Conservation (phyloP, 1,140 invertebrate species). For the Battus philenor region DNA sequence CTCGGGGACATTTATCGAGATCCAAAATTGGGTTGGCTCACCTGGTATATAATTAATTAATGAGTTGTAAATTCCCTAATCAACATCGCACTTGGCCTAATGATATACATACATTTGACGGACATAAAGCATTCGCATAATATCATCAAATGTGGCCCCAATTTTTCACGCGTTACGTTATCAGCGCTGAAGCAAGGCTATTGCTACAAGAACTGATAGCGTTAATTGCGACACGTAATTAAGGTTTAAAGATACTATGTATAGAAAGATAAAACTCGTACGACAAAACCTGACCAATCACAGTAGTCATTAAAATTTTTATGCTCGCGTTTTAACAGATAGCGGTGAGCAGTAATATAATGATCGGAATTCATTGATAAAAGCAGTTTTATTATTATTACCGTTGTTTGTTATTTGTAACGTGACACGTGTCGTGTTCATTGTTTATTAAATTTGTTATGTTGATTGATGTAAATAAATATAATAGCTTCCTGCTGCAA, state of each 20-base stretch:
- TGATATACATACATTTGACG: neutral
- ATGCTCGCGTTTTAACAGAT: too few relatives aligned
- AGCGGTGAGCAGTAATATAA: too few relatives aligned
- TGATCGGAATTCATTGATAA: constrained; percentile 1
- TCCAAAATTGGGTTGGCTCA: neutral
- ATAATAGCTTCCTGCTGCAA: too few relatives aligned
- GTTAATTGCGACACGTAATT: constrained; percentile 9
- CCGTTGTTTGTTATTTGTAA: constrained; percentile 5
- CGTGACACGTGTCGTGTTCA: neutral
- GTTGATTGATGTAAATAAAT: too few relatives aligned
- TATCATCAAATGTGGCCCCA: constrained; percentile 6
- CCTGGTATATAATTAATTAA: neutral
- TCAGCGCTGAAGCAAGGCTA: constrained; percentile 1
- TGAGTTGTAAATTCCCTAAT: neutral
- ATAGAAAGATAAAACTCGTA: constrained; percentile 21
- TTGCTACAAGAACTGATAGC: constrained; percentile 10
- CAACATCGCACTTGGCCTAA: constrained; percentile 5
- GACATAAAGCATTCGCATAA: neutral
- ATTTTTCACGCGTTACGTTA: constrained; percentile 5
- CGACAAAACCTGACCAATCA: constrained; percentile 23
- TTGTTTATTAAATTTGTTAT: neutral
- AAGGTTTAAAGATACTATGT: constrained; percentile 6
- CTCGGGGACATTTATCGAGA: neutral
- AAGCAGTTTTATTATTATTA: neutral
- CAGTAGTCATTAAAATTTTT: constrained; percentile 3